Evolutionary conservation across 2,888 invertebrate genomes (phyloP).

Genomic region (Ommatoiulus sabulosus): DNA sequence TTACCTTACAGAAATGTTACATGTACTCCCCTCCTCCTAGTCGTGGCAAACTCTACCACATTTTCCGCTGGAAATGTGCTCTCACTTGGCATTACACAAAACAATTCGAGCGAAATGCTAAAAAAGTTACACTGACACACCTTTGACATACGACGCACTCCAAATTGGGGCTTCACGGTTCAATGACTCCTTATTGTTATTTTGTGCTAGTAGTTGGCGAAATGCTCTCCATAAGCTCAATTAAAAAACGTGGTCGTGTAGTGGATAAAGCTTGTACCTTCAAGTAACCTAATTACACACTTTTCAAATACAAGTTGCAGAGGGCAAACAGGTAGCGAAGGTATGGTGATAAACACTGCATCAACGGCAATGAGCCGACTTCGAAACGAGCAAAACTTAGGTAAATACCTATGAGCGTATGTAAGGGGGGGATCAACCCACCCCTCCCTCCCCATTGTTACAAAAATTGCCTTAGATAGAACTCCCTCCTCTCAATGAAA

Average conservation of each 20-base stretch:
- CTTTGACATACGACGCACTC: not conserved
- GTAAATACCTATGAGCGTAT: no score
- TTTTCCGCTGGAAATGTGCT: conserved; percentile 21
- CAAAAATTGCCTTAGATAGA: no score
- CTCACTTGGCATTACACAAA: conserved; percentile 1
- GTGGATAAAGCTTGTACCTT: not conserved
- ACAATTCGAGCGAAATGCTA: not conserved
- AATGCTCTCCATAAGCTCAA: not conserved
- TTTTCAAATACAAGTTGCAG: not conserved
- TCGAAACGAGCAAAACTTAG: not conserved
- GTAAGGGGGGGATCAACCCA: no score
- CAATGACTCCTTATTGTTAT: not conserved
- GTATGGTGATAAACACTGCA: not conserved
- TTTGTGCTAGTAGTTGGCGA: not conserved
- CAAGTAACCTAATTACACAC: not conserved
- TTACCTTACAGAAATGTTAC: not conserved
- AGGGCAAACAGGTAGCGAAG: not conserved
- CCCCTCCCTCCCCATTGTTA: no score
- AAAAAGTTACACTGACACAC: conserved; percentile 5
- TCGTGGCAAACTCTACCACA: not conserved
- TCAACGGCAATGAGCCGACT: not conserved
- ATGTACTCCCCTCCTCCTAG: not conserved
- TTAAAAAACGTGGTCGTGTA: not conserved
- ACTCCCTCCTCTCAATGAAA: no score
- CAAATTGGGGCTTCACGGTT: not conserved